Base-by-base conservation (phyloP, 2,797 vertebrate genomes). In the Alca torda region DNA sequence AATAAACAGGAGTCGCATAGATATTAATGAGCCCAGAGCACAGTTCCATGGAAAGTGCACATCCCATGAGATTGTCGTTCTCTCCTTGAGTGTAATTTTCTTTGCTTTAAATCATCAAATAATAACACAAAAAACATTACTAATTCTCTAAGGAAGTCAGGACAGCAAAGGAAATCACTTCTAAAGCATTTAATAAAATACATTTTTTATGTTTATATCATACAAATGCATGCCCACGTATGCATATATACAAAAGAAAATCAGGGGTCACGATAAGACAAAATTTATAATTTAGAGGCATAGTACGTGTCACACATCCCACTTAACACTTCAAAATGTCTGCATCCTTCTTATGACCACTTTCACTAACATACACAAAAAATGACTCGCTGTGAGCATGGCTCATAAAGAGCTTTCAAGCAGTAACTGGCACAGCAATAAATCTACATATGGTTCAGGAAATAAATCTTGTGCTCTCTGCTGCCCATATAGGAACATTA, bases 391-490 rank as follows among this genome's bases (percentile, higher is more conserved):
- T 78, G 77, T 61, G 84, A 97, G 78, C 15, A 30, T 17, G 72
- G 93, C 16, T 70, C 91, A 96, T 60, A 77, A 92, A 92, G 68
- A 88, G 96, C 91, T 97, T 97, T 97, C 95, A 87, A 84, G 92
- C 93, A 88, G 30, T 91, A 90, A 95, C 67, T 94, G 96, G 95
- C 83, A 97, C 93, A 96, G 91, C 69, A 92, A 89, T 97, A 98
- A 97, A 97, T 97, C 97, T 91, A 90, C 19, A 37, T 88, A 92
- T 95, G 69, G 87, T 87, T 95, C 87, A 92, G 90, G 84, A 97
- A 97, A 97, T 97, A 97, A 97, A 98, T 97, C 95, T 95, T 96
- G 72, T 78, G 82, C 91, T 97, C 76, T 86, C 88, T 87, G 79
- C 89, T 97, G 89, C 91, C 51, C 8, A 41, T 43, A 94, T 1